A percentile compares a stretch with the other conserved stretches of the same genome.
Evolutionary conservation across 1,140 invertebrate genomes (phyloP).

Genomic region (Thaumetopoea pityocampa): DNA sequence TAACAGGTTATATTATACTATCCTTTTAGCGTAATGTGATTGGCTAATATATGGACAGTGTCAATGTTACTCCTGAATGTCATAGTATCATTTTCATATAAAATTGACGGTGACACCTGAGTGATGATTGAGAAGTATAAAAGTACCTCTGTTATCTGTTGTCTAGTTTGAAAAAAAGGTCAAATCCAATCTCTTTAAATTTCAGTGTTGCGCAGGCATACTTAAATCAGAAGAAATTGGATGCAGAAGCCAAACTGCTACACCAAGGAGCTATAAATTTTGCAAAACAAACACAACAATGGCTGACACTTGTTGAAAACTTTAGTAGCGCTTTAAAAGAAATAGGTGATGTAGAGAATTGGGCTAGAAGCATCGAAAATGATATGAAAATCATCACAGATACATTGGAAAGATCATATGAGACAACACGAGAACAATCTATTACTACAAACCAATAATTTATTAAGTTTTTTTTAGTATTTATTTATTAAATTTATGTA

Average conservation of each 20-base stretch:
- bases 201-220: slow-evolving; percentile 96
- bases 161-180: too few species aligned
- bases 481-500: background rate
- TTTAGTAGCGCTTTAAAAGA: slow-evolving; percentile 98
- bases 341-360: slow-evolving; percentile 99
- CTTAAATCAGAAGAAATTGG: slow-evolving; percentile 97
- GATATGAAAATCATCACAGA: slow-evolving; percentile 96
- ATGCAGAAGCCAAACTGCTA: slow-evolving; percentile 97
- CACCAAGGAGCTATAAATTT: slow-evolving; percentile 96
- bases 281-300: slow-evolving; percentile 97
- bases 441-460: slow-evolving; percentile 38
- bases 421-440: slow-evolving; percentile 80
- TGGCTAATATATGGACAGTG: too few species aligned
- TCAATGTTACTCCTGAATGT: too few species aligned
- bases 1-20: too few species aligned
- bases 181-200: too few species aligned
- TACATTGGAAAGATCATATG: slow-evolving; percentile 96
- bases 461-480: slow-evolving; percentile 4
- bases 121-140: too few species aligned
- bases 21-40: too few species aligned
- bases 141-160: too few species aligned
- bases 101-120: too few species aligned
- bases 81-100: too few species aligned
- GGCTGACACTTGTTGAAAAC: slow-evolving; percentile 95
- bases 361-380: slow-evolving; percentile 96